Evolutionary conservation across 2,113 vertebrate species (phyloP).

Genomic region (Scomber colias): DNA sequence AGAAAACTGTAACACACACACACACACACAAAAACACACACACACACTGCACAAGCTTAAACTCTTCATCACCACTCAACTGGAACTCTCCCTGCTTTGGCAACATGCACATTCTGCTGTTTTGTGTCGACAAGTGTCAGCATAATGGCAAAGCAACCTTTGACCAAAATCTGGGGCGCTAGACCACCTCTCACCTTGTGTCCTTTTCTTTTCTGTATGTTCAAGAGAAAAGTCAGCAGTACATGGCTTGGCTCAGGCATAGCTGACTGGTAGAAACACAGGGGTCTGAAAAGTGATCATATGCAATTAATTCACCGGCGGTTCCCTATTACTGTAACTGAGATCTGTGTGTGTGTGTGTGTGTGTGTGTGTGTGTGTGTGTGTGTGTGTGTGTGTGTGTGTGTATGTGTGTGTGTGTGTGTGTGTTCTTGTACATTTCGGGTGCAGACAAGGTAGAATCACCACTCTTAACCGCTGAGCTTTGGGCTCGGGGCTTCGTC

Average conservation of each 20-base stretch:
- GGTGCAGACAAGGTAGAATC: slow-evolving; percentile 59
- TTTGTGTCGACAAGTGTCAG: slow-evolving; percentile 1
- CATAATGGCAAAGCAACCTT: slow-evolving; percentile 12
- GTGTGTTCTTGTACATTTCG: slow-evolving; percentile 37
- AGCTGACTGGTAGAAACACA: slow-evolving; percentile 19
- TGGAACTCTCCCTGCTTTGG: not conserved
- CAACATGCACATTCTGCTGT: not conserved
- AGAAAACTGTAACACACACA: slow-evolving; percentile 1
- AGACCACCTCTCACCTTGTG: not conserved
- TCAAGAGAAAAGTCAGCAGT: slow-evolving; percentile 32
- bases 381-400: not conserved
- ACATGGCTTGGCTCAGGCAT: not conserved
- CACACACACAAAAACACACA: not conserved
- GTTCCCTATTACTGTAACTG: slow-evolving; percentile 16
- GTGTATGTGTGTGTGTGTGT: slow-evolving; percentile 9
- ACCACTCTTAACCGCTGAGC: slow-evolving; percentile 49
- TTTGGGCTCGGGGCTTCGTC: slow-evolving; percentile 33
- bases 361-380: slow-evolving; percentile 1
- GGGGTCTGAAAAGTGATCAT: slow-evolving; percentile 30
- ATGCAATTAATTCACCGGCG: slow-evolving; percentile 47
- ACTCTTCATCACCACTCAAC: slow-evolving; percentile 2
- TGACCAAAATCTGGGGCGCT: not conserved
- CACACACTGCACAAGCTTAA: not conserved
- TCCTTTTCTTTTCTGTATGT: not conserved
- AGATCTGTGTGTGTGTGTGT: slow-evolving; percentile 6